Percentiles rank a stretch among this genome's conserved stretches.
phyloP scores from a whole-genome alignment of 2,888 invertebrate genomes.

The Lingula anatina region DNA sequence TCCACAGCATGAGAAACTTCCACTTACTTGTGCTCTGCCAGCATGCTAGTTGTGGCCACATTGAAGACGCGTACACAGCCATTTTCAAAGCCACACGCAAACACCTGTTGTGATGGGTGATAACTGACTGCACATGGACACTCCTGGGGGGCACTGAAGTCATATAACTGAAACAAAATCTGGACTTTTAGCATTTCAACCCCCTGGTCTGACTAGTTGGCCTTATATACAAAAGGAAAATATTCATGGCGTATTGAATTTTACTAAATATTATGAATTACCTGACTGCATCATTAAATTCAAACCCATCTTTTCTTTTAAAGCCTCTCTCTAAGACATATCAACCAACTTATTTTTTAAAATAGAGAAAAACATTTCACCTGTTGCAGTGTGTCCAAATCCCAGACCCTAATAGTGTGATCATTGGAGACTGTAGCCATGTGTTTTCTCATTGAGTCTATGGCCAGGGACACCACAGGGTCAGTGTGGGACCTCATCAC shows the following conservation, averaged over 20 bases:
- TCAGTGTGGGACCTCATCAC: constrained; percentile 48
- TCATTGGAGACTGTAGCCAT: constrained; percentile 48
- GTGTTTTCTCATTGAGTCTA: constrained; percentile 44
- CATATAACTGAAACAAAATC: constrained; percentile 41
- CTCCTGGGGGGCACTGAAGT: constrained; percentile 49
- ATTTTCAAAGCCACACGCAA: constrained; percentile 50
- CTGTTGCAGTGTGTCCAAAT: constrained; percentile 47
- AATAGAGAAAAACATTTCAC: too few relatives aligned
- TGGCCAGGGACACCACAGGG: constrained; percentile 34
- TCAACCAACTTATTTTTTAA: too few relatives aligned
- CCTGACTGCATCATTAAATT: too few relatives aligned
- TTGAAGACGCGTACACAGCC: constrained; percentile 48
- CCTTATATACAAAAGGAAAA: too few relatives aligned
- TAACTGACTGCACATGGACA: constrained; percentile 40
- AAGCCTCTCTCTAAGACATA: too few relatives aligned
- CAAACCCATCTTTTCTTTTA: too few relatives aligned
- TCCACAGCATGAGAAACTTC: too few relatives aligned
- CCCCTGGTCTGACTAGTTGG: too few relatives aligned
- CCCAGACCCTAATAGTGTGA: constrained; percentile 49
- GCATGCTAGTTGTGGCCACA: constrained; percentile 42
- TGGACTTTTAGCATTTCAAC: too few relatives aligned
- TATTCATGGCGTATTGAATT: too few relatives aligned
- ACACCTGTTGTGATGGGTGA: constrained; percentile 45
- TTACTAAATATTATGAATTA: too few relatives aligned
- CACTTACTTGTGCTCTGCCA: constrained; percentile 47